phyloP scores from a whole-genome alignment of 2,113 vertebrate species.

The Peromyscus californicus region DNA sequence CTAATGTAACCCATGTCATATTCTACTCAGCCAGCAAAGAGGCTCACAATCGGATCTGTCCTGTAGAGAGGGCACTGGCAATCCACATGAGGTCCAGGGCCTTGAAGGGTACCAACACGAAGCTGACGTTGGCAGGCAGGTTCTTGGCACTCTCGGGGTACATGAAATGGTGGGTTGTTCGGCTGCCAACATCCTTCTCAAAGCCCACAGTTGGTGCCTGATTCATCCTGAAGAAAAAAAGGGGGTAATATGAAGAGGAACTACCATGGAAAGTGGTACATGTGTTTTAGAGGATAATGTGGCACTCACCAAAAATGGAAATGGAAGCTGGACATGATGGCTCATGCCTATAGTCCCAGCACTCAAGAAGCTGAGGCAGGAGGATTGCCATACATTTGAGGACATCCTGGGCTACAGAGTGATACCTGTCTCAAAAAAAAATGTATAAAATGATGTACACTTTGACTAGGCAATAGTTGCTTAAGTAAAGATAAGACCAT shows the following conservation, averaged over 20 bases:
- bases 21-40: not conserved
- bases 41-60: conserved; percentile 98
- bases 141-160: conserved; percentile 99
- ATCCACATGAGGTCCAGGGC: conserved; percentile 99
- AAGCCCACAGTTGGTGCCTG: conserved; percentile 98
- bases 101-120: conserved; percentile 98
- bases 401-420: not conserved
- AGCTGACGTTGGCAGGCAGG: conserved; percentile 96
- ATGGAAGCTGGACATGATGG: not conserved
- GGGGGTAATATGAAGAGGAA: conserved; percentile 22
- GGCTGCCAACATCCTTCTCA: conserved; percentile 95
- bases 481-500: not conserved
- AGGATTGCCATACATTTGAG: not conserved
- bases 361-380: not conserved
- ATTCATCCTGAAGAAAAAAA: conserved; percentile 92
- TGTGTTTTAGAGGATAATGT: conserved; percentile 7
- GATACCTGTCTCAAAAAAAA: not conserved
- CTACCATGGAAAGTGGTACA: not conserved
- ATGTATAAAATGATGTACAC: not conserved
- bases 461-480: not conserved
- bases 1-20: not conserved
- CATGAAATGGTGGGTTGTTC: conserved; percentile 99
- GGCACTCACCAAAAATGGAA: not conserved
- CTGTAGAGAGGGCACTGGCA: conserved; percentile 96
- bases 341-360: too few relatives aligned